Evolutionary conservation across 92 coral and sea anemone species (phyloP), one percentile per base, ranked within the genome.

Genomic region (Epizoanthus ramosus): DNA sequence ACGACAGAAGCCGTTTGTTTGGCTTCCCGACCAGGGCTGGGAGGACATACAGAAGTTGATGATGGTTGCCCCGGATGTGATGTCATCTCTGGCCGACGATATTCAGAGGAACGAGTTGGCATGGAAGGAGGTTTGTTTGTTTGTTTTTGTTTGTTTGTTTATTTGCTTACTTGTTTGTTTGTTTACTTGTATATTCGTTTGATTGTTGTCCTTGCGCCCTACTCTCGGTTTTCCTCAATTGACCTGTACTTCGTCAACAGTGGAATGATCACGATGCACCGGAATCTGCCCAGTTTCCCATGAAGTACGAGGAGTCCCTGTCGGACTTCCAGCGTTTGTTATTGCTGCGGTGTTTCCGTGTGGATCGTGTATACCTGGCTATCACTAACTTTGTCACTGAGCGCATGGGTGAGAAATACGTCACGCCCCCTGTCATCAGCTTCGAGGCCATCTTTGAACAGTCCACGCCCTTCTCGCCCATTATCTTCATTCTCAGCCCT

Each of bases 11-110:
- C 99, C 99, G 64, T 97, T 92, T 54, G 74, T 93, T 12, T 97
- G 99, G 99, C 75, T 97, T 73, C 98, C 99, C 0, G 99, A 97
- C 59, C 99, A 97, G 79, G 99, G 99, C 71, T 97, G 99, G 99
- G 98, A 97, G 74, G 98, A 94, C 65, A 79, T 94, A 25, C 95
- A 91, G 69, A 93, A 94, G 47, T 88, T 97, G 39, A 74, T 89
- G 72, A 79, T 93, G 0, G 99, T 97, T 16, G 92, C 99, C 31
- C 92, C 99, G 5, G 97, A 97, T 19, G 99, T 92, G 74, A 85
- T 94, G 64, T 86, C 90, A 19, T 90, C 92, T 58, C 80, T 96
- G 77, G 90, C 98, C 24, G 99, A 96, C 81, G 99, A 96, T 74
- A 94, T 96, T 37, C 98, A 96, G 57, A 85, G 97, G 21, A 90